Conservation (phyloP, 1,140 invertebrate genomes). For the Akabosia matsudoensis region DNA sequence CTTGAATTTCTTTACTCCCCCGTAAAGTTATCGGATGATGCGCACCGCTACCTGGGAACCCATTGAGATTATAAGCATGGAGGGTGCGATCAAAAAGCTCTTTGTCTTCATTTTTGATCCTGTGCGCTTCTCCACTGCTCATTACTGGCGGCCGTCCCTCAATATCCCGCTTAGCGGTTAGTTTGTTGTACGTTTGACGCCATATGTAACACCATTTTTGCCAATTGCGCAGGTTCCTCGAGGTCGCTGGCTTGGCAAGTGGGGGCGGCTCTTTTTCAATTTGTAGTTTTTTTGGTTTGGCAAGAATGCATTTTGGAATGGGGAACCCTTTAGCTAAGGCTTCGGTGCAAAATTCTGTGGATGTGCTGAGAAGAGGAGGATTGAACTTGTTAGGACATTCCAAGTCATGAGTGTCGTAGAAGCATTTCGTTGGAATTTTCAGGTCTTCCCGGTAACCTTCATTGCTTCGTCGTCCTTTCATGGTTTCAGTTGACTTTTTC, state of each 20-base stretch:
- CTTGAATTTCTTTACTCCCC: background rate
- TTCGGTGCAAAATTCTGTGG: constrained; percentile 4
- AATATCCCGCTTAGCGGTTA: background rate
- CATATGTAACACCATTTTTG: constrained; percentile 19
- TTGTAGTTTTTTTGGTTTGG: background rate
- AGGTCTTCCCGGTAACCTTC: too few species aligned
- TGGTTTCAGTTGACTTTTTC: too few species aligned
- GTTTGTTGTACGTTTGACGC: constrained; percentile 9
- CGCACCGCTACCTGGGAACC: background rate
- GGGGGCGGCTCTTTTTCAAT: background rate
- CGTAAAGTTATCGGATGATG: background rate
- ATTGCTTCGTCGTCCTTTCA: too few species aligned
- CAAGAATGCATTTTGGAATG: constrained; percentile 3
- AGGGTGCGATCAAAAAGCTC: constrained; percentile 9
- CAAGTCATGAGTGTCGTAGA: constrained; percentile 1
- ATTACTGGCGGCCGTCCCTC: background rate
- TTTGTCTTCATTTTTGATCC: background rate
- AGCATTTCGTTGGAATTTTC: constrained; percentile 11
- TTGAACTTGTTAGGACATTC: constrained; percentile 13
- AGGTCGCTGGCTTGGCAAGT: background rate
- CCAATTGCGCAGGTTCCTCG: background rate
- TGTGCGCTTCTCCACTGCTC: background rate
- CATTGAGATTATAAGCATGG: background rate
- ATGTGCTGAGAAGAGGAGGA: background rate
- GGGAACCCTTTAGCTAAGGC: background rate